phyloP scores from a whole-genome alignment of 1,140 invertebrate species.

The Phymastichus coffea region DNA sequence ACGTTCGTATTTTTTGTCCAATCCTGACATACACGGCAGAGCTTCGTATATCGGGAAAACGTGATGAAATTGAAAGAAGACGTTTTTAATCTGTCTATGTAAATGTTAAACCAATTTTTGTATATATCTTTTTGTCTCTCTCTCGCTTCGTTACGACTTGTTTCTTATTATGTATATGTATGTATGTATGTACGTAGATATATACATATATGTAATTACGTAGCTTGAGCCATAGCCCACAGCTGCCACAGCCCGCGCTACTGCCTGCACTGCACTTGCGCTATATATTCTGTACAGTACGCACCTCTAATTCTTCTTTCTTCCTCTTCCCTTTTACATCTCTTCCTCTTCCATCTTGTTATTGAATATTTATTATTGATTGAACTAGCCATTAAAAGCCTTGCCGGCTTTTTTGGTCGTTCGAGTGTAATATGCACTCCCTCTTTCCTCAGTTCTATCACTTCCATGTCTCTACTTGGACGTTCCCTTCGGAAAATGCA shows the following conservation, averaged over 20 bases:
- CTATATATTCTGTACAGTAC: slow-evolving; percentile 54
- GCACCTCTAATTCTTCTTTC: slow-evolving; percentile 33
- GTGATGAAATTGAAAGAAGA: no score
- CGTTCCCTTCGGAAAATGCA: no score
- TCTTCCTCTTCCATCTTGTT: not conserved
- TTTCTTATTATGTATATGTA: slow-evolving; percentile 36
- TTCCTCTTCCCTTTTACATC: not conserved
- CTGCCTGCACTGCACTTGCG: slow-evolving; percentile 55
- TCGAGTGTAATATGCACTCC: not conserved
- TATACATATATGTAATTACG: no score
- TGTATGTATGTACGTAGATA: no score
- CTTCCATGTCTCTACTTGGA: no score
- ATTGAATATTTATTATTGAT: not conserved
- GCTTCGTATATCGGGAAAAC: no score
- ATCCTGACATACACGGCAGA: no score
- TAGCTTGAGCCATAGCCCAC: slow-evolving; percentile 54
- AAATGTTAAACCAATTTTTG: no score
- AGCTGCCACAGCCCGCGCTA: slow-evolving; percentile 37
- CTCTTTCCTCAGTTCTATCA: no score
- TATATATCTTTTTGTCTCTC: no score
- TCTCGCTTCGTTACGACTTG: not conserved
- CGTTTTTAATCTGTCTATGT: no score
- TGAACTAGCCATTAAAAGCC: not conserved
- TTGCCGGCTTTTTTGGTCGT: not conserved
- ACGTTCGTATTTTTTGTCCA: no score